Percentiles rank a stretch among this genome's conserved stretches.
Evolutionary conservation across 2,797 vertebrate genomes (phyloP).

Genomic region (Spheniscus humboldti): DNA sequence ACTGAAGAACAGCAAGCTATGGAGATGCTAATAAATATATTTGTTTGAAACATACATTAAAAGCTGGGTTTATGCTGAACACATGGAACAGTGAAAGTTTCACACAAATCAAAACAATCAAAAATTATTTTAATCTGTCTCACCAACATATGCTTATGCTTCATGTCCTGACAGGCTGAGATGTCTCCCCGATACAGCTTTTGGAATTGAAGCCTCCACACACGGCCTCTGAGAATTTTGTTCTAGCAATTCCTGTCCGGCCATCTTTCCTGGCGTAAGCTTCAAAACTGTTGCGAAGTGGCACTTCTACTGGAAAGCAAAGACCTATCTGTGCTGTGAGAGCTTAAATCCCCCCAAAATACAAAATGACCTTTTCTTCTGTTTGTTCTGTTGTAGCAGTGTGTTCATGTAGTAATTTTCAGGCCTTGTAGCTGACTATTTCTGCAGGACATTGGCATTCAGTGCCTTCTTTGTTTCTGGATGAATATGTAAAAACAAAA

Average conservation of each 20-base stretch:
- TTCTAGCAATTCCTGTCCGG: neutral
- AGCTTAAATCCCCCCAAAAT: slow-evolving; percentile 22
- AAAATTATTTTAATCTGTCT: neutral
- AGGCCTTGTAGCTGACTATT: slow-evolving; percentile 1
- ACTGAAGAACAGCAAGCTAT: neutral
- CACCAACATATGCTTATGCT: neutral
- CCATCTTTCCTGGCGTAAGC: neutral
- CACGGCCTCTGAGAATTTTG: neutral
- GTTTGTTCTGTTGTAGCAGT: neutral
- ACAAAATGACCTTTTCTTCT: slow-evolving; percentile 46
- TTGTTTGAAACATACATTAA: neutral
- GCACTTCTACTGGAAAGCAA: slow-evolving; percentile 24
- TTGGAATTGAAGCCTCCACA: neutral
- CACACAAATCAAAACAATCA: neutral
- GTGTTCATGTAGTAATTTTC: slow-evolving; percentile 29
- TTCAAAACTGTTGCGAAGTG: neutral
- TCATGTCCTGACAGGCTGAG: neutral
- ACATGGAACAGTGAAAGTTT: neutral
- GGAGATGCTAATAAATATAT: neutral
- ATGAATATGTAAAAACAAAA: slow-evolving; percentile 10
- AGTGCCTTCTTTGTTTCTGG: neutral
- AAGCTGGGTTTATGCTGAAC: neutral
- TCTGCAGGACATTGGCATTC: slow-evolving; percentile 7
- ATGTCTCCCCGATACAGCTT: neutral
- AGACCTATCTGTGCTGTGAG: neutral